Evolutionary conservation across 2,113 vertebrate species (phyloP), one percentile per base, ranked within the genome.

Genomic region (Gambusia affinis): DNA sequence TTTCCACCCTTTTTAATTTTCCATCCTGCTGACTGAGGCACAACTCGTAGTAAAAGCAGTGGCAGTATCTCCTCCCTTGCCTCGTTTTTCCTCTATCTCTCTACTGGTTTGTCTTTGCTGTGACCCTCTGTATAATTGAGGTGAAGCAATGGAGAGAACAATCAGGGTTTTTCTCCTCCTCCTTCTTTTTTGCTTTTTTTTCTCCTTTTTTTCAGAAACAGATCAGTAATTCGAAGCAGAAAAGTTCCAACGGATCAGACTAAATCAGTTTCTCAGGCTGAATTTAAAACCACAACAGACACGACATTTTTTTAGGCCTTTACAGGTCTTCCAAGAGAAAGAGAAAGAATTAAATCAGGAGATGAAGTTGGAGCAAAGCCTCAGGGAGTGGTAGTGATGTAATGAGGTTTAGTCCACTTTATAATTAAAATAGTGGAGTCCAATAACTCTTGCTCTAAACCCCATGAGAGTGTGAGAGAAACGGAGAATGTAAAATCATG

Each of bases 41-140:
- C 12, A 62, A 35, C 37, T 31, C 12, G 0, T 3, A 61, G 64
- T 54, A 33, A 33, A 30, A 28, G 27, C 63, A 12, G 33, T 29
- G 4, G 22, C 29, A 1, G 30, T 4, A 57, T 68, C 10, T 42
- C 30, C 24, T 35, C 39, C 15, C 5, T 28, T 67, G 2, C 12
- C 28, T 24, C 31, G 7, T 10, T 42, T 12, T 3, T 29, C 29
- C 27, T 27, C 44, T 67, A 3, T 30, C 75, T 60, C 54, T 57
- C 60, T 12, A 28, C 60, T 60, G 74, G 65, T 73, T 76, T 68
- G 78, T 87, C 70, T 83, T 76, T 72, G 64, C 30, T 29, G 64
- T 81, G 85, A 89, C 82, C 87, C 27, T 3, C 0, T 0, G 15
- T 63, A 80, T 89, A 85, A 89, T 89, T 82, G 87, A 89, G 84